Conservation (phyloP, 2,888 invertebrate species). For the Archips crataeganus region DNA sequence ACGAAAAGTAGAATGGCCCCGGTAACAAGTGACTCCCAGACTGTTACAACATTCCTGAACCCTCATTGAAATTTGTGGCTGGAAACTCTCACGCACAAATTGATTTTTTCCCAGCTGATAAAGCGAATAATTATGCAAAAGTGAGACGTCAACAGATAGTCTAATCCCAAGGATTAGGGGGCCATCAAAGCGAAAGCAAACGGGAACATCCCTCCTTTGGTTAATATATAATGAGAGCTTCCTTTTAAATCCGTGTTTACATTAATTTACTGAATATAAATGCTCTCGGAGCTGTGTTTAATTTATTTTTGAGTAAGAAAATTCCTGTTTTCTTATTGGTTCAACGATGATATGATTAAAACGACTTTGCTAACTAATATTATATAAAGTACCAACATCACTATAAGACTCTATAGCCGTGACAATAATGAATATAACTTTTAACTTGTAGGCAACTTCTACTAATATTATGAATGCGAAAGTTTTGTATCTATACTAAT, state of each 20-base stretch:
- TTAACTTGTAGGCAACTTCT: too few relatives aligned
- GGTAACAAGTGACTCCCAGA: neutral
- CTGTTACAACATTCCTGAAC: neutral
- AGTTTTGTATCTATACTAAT: too few relatives aligned
- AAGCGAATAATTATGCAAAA: conserved; percentile 79
- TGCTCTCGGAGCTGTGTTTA: conserved; percentile 50
- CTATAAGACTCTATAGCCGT: too few relatives aligned
- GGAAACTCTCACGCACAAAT: conserved; percentile 58
- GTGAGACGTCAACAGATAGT: conserved; percentile 67
- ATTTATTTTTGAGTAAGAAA: conserved; percentile 40
- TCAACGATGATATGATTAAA: conserved; percentile 1
- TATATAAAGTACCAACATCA: too few relatives aligned
- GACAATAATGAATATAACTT: too few relatives aligned
- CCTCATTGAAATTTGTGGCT: neutral
- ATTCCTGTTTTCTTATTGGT: conserved; percentile 8
- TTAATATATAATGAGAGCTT: conserved; percentile 80
- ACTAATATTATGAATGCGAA: too few relatives aligned
- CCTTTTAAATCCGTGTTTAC: conserved; percentile 76
- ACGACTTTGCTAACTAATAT: neutral
- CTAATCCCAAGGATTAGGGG: conserved; percentile 76
- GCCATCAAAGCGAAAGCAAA: conserved; percentile 71
- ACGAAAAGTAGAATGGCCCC: too few relatives aligned
- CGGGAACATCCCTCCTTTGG: conserved; percentile 69
- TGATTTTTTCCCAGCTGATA: conserved; percentile 72
- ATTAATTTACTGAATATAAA: conserved; percentile 73